Evolutionary conservation across 2,113 vertebrate species (phyloP), one percentile per base, ranked within the genome.

Genomic region (Vidua macroura): DNA sequence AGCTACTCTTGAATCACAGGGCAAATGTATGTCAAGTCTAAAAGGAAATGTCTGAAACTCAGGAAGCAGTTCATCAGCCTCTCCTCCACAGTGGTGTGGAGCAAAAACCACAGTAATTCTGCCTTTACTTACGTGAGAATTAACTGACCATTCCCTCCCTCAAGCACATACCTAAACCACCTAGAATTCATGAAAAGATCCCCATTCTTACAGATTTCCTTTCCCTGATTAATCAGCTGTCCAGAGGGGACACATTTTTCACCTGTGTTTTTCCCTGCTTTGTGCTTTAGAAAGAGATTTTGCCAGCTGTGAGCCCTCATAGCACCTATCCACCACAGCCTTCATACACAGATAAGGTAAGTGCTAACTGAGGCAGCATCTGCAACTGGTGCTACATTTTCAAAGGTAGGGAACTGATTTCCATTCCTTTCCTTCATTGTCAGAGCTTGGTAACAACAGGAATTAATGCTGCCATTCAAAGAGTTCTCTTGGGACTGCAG

Each of bases 381-480:
- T 60, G 24, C 2, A 5, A 43, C 3, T 7, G 31, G 12, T 2
- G 1, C 33, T 78, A n/a, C 75, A 39, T 90, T 87, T 66, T 69
- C 67, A 64, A 81, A 78, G 12, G 19, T 7, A 53, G 33, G 25
- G 12, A 20, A 44, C 59, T 83, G 31, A 64, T 88, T 90, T 87
- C n/a, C 35, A 78, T 52, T 59, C 30, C 15, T 48, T 83, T 88
- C 58, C 64, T 81, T 88, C 75, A 70, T 19, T 86, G 67, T 67
- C 69, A 70, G n/a, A n/a, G 46, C 80, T 86, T 49, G 20, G 62
- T 68, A 85, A 74, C 39, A 74, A 46, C 33, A 89, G 86, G 82
- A 92, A 93, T 93, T 79, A 94, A 73, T 85, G 39, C 49, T 95
- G 48, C 80, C 52, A 73, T 60, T 63, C 59, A 37, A 90, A 93